phyloP scores from a whole-genome alignment of 2,888 invertebrate genomes.

The Drosophila recens region DNA sequence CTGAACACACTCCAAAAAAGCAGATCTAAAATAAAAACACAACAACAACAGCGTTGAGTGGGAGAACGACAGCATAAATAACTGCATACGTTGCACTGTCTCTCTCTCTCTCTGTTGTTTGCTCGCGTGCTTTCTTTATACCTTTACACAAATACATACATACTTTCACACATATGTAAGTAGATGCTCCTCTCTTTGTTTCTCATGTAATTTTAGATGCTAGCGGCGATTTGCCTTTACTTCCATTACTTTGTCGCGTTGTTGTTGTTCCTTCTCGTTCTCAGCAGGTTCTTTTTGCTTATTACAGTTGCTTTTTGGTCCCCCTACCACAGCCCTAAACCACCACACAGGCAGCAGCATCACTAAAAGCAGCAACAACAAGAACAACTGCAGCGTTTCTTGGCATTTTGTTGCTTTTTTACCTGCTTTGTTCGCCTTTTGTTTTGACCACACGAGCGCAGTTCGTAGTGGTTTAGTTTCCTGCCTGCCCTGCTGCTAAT shows the following conservation, averaged over 20 bases:
- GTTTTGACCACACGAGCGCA: conserved; percentile 52
- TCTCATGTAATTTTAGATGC: conserved; percentile 64
- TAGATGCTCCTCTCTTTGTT: conserved; percentile 24
- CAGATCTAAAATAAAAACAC: conserved; percentile 13
- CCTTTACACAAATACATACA: conserved; percentile 4
- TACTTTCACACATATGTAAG: not conserved
- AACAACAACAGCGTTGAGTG: conserved; percentile 14
- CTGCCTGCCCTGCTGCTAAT: conserved; percentile 41
- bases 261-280: conserved; percentile 34
- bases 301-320: too few relatives aligned
- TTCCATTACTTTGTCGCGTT: conserved; percentile 66
- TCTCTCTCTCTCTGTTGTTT: conserved; percentile 3
- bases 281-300: conserved; percentile 42
- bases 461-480: conserved; percentile 47
- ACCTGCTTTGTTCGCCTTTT: conserved; percentile 56
- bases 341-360: conserved; percentile 23
- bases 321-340: not conserved
- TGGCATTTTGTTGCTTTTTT: conserved; percentile 24
- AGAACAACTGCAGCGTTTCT: conserved; percentile 16
- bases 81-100: conserved; percentile 70
- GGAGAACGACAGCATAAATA: conserved; percentile 58
- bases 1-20: conserved; percentile 56
- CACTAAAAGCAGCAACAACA: conserved; percentile 28
- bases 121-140: conserved; percentile 24
- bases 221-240: conserved; percentile 33